Percentiles rank a stretch among this genome's conserved stretches.
Evolutionary conservation across 2,888 invertebrate genomes (phyloP).

Genomic region (Xylota sylvarum): DNA sequence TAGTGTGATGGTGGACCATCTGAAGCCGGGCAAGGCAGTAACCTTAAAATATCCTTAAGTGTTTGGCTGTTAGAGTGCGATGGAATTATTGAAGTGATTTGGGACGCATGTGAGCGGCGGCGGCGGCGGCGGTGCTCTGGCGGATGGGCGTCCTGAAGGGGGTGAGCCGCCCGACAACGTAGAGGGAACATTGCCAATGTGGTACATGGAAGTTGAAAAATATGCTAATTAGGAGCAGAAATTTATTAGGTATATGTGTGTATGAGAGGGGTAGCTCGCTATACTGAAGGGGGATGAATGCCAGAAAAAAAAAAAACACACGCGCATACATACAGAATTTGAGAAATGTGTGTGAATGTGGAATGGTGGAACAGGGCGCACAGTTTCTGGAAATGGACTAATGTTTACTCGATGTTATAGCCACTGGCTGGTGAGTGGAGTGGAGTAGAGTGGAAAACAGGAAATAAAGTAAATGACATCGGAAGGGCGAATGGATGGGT

Average conservation of each 20-base stretch:
- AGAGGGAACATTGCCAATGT: constrained; percentile 48
- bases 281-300: neutral
- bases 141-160: constrained; percentile 4
- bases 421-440: constrained; percentile 9
- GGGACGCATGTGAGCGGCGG: constrained; percentile 64
- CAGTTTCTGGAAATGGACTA: constrained; percentile 66
- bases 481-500: constrained; percentile 12
- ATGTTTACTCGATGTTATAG: constrained; percentile 64
- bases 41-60: constrained; percentile 74
- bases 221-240: constrained; percentile 76
- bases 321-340: constrained; percentile 37
- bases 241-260: constrained; percentile 68
- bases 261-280: neutral
- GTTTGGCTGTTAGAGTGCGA: constrained; percentile 75
- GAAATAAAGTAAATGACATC: constrained; percentile 71
- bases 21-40: constrained; percentile 55
- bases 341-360: constrained; percentile 38
- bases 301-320: constrained; percentile 28
- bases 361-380: constrained; percentile 38
- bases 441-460: constrained; percentile 30
- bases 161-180: no score
- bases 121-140: neutral
- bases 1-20: constrained; percentile 65
- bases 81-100: constrained; percentile 76
- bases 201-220: constrained; percentile 73